Conservation (phyloP, 2,797 vertebrate species). For the Anniella stebbinsi region DNA sequence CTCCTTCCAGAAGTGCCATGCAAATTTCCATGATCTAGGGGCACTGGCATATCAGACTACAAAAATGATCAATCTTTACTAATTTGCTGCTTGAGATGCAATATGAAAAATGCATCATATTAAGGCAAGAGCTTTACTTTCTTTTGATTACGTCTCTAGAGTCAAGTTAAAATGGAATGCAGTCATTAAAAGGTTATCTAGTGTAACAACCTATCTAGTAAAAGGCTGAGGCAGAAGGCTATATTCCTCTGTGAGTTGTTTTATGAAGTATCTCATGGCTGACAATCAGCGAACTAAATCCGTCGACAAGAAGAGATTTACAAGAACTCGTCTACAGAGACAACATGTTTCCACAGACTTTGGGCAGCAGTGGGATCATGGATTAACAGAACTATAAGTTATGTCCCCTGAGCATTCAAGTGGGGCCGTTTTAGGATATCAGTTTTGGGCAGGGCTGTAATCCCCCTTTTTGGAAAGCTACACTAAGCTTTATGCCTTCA, state of each 20-base stretch:
- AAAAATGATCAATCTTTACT: conserved; percentile 62
- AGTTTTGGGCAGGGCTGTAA: neutral
- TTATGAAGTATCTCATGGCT: conserved; percentile 77
- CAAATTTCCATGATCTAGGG: conserved; percentile 52
- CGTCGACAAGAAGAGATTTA: conserved; percentile 80
- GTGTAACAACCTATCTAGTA: conserved; percentile 65
- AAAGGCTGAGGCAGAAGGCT: conserved; percentile 71
- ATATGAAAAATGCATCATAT: conserved; percentile 64
- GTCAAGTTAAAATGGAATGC: conserved; percentile 68
- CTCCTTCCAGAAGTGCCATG: conserved; percentile 25
- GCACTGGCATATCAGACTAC: conserved; percentile 52
- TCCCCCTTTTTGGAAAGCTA: neutral
- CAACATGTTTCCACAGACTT: conserved; percentile 69
- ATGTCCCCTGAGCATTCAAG: conserved; percentile 19
- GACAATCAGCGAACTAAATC: conserved; percentile 82
- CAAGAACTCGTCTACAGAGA: conserved; percentile 73
- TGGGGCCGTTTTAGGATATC: neutral
- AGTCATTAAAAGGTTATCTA: conserved; percentile 78
- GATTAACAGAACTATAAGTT: conserved; percentile 73
- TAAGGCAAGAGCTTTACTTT: conserved; percentile 59
- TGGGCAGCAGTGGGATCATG: conserved; percentile 67
- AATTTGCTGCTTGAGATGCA: conserved; percentile 64
- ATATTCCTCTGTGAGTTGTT: conserved; percentile 74
- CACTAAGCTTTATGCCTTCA: neutral
- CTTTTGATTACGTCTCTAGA: conserved; percentile 60